Evolutionary conservation across 2,888 invertebrate genomes (phyloP).

Genomic region (Meiosimyza platycephala): DNA sequence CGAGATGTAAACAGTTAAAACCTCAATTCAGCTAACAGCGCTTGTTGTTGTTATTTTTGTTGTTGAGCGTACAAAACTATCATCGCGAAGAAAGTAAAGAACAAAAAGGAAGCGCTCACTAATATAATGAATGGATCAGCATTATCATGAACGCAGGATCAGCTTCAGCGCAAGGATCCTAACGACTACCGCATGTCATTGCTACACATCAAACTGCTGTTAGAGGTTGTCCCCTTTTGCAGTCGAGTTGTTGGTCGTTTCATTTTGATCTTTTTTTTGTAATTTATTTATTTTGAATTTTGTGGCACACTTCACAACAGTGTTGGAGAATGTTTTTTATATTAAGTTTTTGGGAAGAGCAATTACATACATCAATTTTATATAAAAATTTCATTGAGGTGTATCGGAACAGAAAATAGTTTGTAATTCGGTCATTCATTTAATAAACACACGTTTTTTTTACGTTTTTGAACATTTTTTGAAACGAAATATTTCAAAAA

Average conservation of each 20-base stretch:
- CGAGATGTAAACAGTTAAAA: slow-evolving; percentile 26
- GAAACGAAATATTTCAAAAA: too few relatives aligned
- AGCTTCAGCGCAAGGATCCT: background rate
- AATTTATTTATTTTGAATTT: background rate
- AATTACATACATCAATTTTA: too few relatives aligned
- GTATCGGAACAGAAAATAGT: too few relatives aligned
- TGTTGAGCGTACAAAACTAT: background rate
- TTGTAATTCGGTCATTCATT: too few relatives aligned
- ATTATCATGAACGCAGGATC: slow-evolving; percentile 27
- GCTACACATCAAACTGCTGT: background rate
- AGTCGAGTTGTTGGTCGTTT: too few relatives aligned
- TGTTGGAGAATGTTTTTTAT: background rate
- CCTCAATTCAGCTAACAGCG: slow-evolving; percentile 24
- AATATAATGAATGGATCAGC: slow-evolving; percentile 26
- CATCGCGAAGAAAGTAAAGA: background rate
- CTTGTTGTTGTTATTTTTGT: background rate
- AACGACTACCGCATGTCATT: slow-evolving; percentile 5
- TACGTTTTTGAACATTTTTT: too few relatives aligned
- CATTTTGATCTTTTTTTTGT: background rate
- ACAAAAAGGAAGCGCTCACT: background rate
- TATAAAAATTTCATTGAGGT: too few relatives aligned
- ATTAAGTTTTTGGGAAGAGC: too few relatives aligned
- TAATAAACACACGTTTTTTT: too few relatives aligned
- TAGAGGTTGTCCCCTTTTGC: background rate
- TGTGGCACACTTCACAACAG: background rate